Base-by-base conservation (phyloP, 2,888 invertebrate genomes). In the Hypselothyrea guttata region DNA sequence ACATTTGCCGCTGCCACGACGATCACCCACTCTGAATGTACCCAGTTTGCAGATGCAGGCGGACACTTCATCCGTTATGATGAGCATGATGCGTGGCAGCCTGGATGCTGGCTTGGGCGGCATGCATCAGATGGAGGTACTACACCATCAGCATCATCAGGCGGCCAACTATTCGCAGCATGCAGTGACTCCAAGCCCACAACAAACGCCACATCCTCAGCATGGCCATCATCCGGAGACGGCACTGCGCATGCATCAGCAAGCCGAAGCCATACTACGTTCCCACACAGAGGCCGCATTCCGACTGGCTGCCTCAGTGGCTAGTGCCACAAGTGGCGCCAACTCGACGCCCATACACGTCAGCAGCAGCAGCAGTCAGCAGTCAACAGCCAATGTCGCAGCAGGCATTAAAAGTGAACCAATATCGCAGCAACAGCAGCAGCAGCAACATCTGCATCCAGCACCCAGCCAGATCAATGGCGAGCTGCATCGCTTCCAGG, bases 261-360 rank as follows among this genome's bases (percentile, higher is more conserved):
- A 95, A 85, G 95, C 95, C 1, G 96, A 96, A 88, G 95, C 95
- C 0, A 91, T 96, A 47, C 91, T 97, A 15, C 92, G 96, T 86
- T 95, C 95, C 75, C 96, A 97, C 86, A 96, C 96, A 0, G 96
- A 96, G 88, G 96, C 96, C 0, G 94, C 95, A 4, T 91, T 97
- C 31, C 92, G 96, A 81, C 89, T 96, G 57, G 96, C 93, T 0
- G 91, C 90, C 7, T 64, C 72, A 1, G 74, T 62, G 7, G 70
- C 68, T 22, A 22, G 5, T 28, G 48, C 61, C 1, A 54, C 60
- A 13, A 79, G 38, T 28, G 49, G 54, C 4, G 35, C 35, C 22
- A 62, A 54, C 30, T 42, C 34, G 15, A 42, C 27, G 4, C 12
- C 52, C n/a, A 27, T 12, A n/a, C 33, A 28, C 15, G 7, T 40